A percentile compares a stretch with the other conserved stretches of the same genome.
Conservation (phyloP, 2,113 vertebrate genomes). For the Tringa solitaria region DNA sequence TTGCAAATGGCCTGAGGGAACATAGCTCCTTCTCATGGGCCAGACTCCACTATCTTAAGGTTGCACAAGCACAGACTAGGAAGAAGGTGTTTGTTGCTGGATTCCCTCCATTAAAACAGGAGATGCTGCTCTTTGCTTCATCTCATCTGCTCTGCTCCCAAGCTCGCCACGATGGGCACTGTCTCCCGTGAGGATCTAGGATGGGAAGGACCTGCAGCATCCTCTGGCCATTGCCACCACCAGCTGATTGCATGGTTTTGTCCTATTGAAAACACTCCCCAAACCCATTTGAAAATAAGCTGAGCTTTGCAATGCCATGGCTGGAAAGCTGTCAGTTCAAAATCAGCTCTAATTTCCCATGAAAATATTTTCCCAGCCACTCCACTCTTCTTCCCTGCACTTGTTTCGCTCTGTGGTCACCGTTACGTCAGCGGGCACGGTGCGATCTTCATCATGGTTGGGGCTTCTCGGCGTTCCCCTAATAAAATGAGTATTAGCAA, state of each 20-base stretch:
- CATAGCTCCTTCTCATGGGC: background rate
- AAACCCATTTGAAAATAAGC: background rate
- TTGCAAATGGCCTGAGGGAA: background rate
- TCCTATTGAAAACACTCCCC: background rate
- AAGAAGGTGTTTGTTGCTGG: background rate
- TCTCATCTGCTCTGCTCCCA: background rate
- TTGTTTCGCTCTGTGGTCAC: background rate
- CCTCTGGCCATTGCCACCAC: background rate
- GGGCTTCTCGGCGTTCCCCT: background rate
- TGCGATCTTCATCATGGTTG: background rate
- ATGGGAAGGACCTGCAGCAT: background rate
- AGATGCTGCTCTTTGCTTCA: background rate
- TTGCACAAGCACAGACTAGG: background rate
- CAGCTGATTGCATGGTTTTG: background rate
- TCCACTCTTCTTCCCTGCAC: background rate
- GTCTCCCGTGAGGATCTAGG: background rate
- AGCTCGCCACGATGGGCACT: rapidly evolving
- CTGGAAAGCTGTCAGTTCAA: background rate
- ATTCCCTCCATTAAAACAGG: background rate
- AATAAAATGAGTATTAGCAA: background rate
- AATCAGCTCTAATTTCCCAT: background rate
- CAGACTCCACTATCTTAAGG: background rate
- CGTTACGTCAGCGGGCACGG: background rate
- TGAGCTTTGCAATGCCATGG: background rate
- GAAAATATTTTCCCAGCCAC: background rate